Evolutionary conservation across 1,140 invertebrate genomes (phyloP).

Genomic region (Parasteatoda tepidariorum): DNA sequence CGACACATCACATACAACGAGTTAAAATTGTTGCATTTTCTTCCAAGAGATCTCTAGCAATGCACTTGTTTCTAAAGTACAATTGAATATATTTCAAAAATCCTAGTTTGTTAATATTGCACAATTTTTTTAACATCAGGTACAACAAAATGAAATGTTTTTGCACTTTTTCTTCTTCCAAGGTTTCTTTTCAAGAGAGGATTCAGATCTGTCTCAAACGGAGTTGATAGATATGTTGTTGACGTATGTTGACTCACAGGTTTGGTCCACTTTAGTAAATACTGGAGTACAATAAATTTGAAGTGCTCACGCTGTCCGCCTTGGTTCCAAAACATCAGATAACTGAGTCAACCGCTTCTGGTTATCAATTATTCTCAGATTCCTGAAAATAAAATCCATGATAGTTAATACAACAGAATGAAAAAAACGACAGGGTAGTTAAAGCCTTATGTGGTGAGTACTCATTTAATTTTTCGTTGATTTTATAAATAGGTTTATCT

Average conservation of each 20-base stretch:
- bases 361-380: conserved; percentile 73
- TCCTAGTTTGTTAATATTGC: no score
- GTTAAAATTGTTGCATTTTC: background rate
- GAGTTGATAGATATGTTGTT: background rate
- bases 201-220: background rate
- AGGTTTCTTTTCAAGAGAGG: background rate
- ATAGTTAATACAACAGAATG: no score
- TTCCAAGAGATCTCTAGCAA: background rate
- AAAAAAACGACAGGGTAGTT: background rate
- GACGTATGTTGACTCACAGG: background rate
- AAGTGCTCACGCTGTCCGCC: conserved; percentile 62
- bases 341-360: conserved; percentile 71
- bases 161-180: background rate
- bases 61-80: background rate
- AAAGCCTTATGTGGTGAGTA: background rate
- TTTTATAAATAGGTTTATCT: conserved; percentile 41
- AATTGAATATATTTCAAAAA: no score
- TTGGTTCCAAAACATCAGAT: conserved; percentile 72
- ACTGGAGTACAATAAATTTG: background rate
- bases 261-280: background rate
- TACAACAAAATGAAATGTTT: background rate
- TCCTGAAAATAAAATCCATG: conserved; percentile 64
- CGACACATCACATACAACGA: conserved; percentile 9
- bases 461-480: conserved; percentile 49
- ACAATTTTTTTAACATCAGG: no score